phyloP scores from a whole-genome alignment of 2,797 vertebrate species.

The Podarcis siculus region DNA sequence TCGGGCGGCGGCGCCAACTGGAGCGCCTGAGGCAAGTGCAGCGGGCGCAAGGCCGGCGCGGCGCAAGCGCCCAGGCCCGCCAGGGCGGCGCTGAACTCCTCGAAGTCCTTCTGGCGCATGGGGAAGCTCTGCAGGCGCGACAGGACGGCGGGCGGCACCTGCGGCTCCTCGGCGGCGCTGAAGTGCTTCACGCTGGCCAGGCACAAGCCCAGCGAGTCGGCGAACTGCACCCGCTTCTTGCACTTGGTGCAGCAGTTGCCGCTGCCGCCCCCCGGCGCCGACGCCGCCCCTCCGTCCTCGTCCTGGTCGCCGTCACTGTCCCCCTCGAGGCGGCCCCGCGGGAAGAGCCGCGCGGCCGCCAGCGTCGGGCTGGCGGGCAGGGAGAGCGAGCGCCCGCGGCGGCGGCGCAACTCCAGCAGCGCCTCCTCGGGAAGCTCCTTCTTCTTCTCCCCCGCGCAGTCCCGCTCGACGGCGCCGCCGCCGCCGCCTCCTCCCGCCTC shows the following conservation, averaged over 20 bases:
- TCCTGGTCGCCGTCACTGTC: neutral
- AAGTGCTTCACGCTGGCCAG: constrained; percentile 91
- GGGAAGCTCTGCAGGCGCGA: constrained; percentile 81
- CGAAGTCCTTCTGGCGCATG: constrained; percentile 51
- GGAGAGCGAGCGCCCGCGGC: constrained; percentile 61
- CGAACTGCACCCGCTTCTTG: constrained; percentile 90
- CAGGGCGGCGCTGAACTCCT: constrained; percentile 42
- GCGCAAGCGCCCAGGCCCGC: neutral
- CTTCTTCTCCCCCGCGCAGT: neutral
- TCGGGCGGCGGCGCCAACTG: constrained; percentile 65
- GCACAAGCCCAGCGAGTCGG: constrained; percentile 87
- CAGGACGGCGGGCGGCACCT: constrained; percentile 83
- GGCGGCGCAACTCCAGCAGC: constrained; percentile 46
- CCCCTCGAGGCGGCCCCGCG: constrained; percentile 16
- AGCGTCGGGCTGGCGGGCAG: constrained; percentile 53
- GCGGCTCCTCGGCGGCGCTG: constrained; percentile 86
- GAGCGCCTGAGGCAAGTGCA: neutral
- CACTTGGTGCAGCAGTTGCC: constrained; percentile 71
- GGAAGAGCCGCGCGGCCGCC: constrained; percentile 50
- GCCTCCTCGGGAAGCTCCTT: neutral
- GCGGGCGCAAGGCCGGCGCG: accelerated
- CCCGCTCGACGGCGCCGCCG: neutral
- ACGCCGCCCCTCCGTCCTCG: neutral
- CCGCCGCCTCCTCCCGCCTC: neutral
- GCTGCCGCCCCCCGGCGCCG: constrained; percentile 2